phyloP scores from a whole-genome alignment of 2,113 vertebrate species.

The Alexandromys fortis region DNA sequence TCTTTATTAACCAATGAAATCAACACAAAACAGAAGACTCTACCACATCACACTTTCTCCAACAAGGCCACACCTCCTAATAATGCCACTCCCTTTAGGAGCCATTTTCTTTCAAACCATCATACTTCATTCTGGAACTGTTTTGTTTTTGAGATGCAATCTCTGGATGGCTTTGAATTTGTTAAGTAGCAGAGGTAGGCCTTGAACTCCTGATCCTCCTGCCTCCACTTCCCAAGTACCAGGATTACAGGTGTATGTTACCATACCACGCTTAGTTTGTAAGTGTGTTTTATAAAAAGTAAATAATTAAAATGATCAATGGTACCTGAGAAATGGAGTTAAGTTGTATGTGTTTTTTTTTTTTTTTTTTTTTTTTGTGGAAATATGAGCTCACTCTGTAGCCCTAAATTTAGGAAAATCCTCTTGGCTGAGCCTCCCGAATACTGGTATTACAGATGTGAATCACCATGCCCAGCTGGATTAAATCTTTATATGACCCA shows the following conservation, averaged over 20 bases:
- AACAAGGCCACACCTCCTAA: too few relatives aligned
- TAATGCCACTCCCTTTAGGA: too few relatives aligned
- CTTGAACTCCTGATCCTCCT: not conserved
- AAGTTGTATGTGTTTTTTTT: not conserved
- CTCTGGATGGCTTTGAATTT: not conserved
- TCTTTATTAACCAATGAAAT: too few relatives aligned
- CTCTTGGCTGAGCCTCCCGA: not conserved
- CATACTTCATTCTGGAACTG: not conserved
- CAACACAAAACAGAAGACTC: too few relatives aligned
- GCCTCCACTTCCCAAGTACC: not conserved
- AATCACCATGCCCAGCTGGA: not conserved
- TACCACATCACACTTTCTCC: too few relatives aligned
- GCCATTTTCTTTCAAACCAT: not conserved
- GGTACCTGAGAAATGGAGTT: not conserved
- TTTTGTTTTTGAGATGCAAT: not conserved
- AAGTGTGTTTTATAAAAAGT: not conserved
- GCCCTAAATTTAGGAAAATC: not conserved
- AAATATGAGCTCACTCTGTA: not conserved
- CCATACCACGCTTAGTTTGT: not conserved
- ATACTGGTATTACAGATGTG: not conserved
- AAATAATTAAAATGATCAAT: not conserved
- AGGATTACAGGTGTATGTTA: not conserved
- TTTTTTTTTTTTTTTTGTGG: not conserved
- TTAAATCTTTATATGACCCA: not conserved
- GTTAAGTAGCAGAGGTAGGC: not conserved